Conservation (phyloP, 2,888 invertebrate genomes). For the Doris montereyensis region DNA sequence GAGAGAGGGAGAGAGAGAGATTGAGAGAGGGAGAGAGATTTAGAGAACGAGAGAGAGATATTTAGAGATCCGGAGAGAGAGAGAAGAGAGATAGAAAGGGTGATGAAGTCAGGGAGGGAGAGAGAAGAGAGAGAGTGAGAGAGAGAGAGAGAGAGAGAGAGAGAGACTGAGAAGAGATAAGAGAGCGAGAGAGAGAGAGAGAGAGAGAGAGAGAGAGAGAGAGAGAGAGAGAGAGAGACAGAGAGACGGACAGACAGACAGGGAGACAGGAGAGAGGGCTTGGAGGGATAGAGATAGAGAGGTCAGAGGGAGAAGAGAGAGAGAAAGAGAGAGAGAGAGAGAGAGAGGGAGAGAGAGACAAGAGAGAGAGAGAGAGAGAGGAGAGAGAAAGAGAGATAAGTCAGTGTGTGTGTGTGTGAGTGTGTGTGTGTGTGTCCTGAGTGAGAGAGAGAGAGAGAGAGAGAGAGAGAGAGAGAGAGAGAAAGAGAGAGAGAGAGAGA, state of each 20-base stretch:
- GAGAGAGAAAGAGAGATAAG: no score
- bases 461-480: background rate
- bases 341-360: background rate
- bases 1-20: background rate
- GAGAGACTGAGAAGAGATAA: background rate
- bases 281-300: background rate
- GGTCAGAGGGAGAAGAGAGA: background rate
- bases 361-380: background rate
- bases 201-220: background rate
- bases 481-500: background rate
- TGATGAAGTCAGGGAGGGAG: no score
- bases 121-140: background rate
- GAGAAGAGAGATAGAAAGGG: background rate
- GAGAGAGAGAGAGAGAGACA: background rate
- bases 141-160: background rate
- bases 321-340: background rate
- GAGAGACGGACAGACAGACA: background rate
- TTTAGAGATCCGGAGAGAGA: background rate
- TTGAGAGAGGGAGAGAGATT: background rate
- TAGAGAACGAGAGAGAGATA: background rate
- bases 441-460: background rate
- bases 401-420: background rate
- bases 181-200: background rate
- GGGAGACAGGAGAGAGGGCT: background rate
- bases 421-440: background rate